Conservation (phyloP, 2,113 vertebrate species). For the Cinclus cinclus region DNA sequence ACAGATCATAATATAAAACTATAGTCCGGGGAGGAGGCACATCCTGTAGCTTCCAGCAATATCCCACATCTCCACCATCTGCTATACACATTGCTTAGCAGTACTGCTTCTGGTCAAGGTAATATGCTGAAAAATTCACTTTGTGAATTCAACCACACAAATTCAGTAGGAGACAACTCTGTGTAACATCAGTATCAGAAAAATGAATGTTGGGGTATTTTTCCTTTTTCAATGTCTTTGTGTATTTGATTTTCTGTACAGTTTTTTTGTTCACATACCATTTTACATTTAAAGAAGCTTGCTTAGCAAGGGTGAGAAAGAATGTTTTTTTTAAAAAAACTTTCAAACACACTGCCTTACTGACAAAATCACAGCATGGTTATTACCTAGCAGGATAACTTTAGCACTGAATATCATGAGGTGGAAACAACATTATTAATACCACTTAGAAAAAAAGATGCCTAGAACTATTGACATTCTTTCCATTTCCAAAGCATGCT, state of each 20-base stretch:
- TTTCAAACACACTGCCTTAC: rapidly evolving
- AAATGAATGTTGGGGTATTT: rapidly evolving
- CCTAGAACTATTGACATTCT: rapidly evolving
- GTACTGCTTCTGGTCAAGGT: not conserved
- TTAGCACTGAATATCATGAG: not conserved
- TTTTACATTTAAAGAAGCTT: rapidly evolving
- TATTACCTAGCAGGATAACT: not conserved
- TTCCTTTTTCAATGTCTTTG: not conserved
- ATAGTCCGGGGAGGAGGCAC: rapidly evolving
- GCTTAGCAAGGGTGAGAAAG: not conserved
- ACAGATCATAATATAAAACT: not conserved
- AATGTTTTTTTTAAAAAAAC: not conserved
- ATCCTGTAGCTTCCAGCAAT: not conserved
- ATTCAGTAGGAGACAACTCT: not conserved
- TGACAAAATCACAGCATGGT: rapidly evolving
- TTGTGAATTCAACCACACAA: not conserved
- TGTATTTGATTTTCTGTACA: not conserved
- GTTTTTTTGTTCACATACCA: not conserved
- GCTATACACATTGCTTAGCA: not conserved
- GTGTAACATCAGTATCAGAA: rapidly evolving
- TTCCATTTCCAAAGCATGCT: rapidly evolving
- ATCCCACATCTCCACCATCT: not conserved
- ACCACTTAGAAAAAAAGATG: rapidly evolving
- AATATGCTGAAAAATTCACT: not conserved
- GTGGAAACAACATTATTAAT: rapidly evolving